phyloP scores from a whole-genome alignment of 2,888 invertebrate genomes.

The Disparrhopalites patrizii region DNA sequence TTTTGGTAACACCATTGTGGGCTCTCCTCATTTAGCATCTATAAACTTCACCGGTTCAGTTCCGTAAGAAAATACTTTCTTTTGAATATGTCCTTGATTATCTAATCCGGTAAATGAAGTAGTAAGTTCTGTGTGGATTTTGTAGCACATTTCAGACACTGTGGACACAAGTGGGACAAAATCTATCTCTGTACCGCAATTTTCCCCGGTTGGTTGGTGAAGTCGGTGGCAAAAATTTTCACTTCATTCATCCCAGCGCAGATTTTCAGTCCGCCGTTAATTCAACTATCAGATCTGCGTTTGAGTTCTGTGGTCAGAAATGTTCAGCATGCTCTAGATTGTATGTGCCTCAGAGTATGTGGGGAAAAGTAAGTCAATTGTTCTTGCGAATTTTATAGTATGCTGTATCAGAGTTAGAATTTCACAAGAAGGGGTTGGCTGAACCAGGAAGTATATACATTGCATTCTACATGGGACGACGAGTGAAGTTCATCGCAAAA shows the following conservation, averaged over 20 bases:
- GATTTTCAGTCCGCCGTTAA: slow-evolving; percentile 76
- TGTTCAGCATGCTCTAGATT: slow-evolving; percentile 98
- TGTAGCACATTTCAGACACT: slow-evolving; percentile 80
- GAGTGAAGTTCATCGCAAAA: no score
- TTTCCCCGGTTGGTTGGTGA: slow-evolving; percentile 87
- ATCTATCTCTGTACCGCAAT: slow-evolving; percentile 75
- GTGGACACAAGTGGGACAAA: slow-evolving; percentile 88
- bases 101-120: neutral
- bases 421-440: no score
- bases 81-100: no score
- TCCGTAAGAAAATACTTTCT: slow-evolving; percentile 61
- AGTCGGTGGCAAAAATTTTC: slow-evolving; percentile 99
- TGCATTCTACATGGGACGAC: no score
- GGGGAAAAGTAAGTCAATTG: slow-evolving; percentile 59
- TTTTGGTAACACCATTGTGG: slow-evolving; percentile 86
- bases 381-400: neutral
- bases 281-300: slow-evolving; percentile 82
- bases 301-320: slow-evolving; percentile 97
- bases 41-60: slow-evolving; percentile 99
- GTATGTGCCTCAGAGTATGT: slow-evolving; percentile 88
- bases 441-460: no score
- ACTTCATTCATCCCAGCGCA: slow-evolving; percentile 90
- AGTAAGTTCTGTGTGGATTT: neutral
- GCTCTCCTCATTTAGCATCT: slow-evolving; percentile 79
- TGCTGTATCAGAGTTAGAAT: neutral